phyloP scores from a whole-genome alignment of 2,888 invertebrate species.

The Eurois occulta region DNA sequence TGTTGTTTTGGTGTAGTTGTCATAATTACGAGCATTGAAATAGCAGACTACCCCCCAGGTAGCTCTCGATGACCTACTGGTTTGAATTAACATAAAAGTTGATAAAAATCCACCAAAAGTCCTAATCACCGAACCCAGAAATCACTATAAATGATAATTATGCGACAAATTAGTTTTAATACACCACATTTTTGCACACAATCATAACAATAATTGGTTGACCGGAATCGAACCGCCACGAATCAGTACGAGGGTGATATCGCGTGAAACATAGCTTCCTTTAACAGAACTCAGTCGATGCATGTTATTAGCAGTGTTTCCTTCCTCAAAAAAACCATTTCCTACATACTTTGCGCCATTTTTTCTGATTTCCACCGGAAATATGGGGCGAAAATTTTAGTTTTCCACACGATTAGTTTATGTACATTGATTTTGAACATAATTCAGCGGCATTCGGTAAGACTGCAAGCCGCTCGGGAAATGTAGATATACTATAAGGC shows the following conservation, averaged over 20 bases:
- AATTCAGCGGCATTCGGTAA: too few relatives aligned
- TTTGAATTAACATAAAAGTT: too few relatives aligned
- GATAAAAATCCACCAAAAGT: too few relatives aligned
- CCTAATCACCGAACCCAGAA: neutral
- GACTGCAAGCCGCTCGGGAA: too few relatives aligned
- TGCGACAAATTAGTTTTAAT: neutral
- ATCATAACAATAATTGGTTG: constrained; percentile 10
- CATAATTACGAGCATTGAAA: too few relatives aligned
- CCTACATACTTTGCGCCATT: constrained; percentile 25
- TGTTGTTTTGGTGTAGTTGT: too few relatives aligned
- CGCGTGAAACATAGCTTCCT: constrained; percentile 42
- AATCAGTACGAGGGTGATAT: constrained; percentile 14
- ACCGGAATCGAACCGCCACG: constrained; percentile 6
- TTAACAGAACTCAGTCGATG: neutral
- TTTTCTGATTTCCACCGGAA: constrained; percentile 45
- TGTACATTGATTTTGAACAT: too few relatives aligned
- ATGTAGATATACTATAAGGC: too few relatives aligned
- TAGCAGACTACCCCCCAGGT: too few relatives aligned
- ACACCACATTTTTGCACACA: constrained; percentile 4
- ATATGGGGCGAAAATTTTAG: constrained; percentile 9
- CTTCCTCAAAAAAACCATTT: constrained; percentile 39
- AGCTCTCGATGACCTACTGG: too few relatives aligned
- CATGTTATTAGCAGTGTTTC: constrained; percentile 1
- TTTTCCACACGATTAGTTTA: constrained; percentile 3
- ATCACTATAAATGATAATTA: neutral